Percentiles rank a stretch among this genome's conserved stretches.
Evolutionary conservation across 2,797 vertebrate species (phyloP).

Genomic region (Antennarius maculatus): DNA sequence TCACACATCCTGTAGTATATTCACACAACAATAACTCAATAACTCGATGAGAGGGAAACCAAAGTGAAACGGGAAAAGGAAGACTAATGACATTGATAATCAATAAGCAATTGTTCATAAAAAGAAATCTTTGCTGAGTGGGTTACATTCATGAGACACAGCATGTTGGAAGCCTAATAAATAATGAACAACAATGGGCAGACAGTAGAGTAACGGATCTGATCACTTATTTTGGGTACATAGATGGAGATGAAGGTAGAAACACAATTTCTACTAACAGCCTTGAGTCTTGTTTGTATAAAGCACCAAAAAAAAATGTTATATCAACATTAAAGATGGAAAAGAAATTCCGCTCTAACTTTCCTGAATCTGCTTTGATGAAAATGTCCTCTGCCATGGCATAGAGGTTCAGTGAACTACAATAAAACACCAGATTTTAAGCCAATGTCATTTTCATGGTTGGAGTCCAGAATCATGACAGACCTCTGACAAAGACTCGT

Average conservation of each 20-base stretch:
- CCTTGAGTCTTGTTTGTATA: conserved; percentile 15
- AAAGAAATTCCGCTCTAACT: not conserved
- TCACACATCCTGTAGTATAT: conserved; percentile 7
- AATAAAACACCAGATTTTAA: not conserved
- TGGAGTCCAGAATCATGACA: not conserved
- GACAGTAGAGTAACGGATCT: not conserved
- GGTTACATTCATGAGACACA: conserved; percentile 24
- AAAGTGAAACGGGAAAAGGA: conserved; percentile 1
- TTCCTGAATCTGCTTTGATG: no score
- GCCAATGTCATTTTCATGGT: not conserved
- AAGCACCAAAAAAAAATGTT: conserved; percentile 12
- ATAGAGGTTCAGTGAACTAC: no score
- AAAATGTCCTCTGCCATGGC: no score
- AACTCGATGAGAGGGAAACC: not conserved
- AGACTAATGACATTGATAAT: conserved; percentile 51
- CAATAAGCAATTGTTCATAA: conserved; percentile 62
- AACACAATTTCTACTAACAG: conserved; percentile 1
- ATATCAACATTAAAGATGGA: no score
- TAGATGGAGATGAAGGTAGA: not conserved
- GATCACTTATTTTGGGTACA: not conserved
- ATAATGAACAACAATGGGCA: conserved; percentile 9
- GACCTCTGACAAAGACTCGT: not conserved
- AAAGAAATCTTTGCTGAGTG: conserved; percentile 27
- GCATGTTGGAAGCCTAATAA: not conserved
- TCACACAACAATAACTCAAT: no score